Base-by-base conservation (phyloP, 2,888 invertebrate genomes). In the Caenorhabditis angaria region DNA sequence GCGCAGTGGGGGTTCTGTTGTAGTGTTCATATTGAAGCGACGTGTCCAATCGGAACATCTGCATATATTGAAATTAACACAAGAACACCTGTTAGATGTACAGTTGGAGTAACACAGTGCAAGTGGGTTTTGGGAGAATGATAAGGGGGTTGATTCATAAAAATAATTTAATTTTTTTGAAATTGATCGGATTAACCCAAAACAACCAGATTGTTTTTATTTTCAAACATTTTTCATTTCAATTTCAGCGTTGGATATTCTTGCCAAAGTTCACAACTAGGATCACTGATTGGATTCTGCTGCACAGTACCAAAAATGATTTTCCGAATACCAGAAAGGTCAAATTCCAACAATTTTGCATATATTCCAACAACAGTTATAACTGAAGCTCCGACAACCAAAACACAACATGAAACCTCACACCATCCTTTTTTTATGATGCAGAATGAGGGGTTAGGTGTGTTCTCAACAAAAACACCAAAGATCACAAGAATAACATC, bases 1-100 rank as follows among this genome's bases (percentile, higher is more conserved):
- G 77, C 79, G 12, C 63, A 67, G 55, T 79, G 70, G 70, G 79
- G 77, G 35, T 77, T 77, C 61, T 79, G 79, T 61, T 79, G 79
- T 27, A 72, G 70, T 47, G 65, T 73, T 12, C 72, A 74, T 12
- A 70, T 72, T n/a, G 72, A 72, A 58, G 79, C 79, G 10, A 35
- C 67, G 0, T 79, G 79, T 61, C 79, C 79, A 14, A 35, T 27
- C 12, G 65, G 54, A 48, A 76, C 69, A 24, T 56, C 60, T 50
- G 58, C 79, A 0, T 79, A 64, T 47, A 3, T 73, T 1, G 76
- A 79, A 18, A 47, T 61, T 3, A 60, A 29, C 0, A 75, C 68
- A 4, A 58, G 50, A 50, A 64, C 50, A 0, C 79, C 79, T 12
- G 63, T 71, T 0, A 72, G 74, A 27, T 79, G 79, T 66, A 79